phyloP scores from a whole-genome alignment of 2,888 invertebrate genomes.

The Agrochola circellaris region DNA sequence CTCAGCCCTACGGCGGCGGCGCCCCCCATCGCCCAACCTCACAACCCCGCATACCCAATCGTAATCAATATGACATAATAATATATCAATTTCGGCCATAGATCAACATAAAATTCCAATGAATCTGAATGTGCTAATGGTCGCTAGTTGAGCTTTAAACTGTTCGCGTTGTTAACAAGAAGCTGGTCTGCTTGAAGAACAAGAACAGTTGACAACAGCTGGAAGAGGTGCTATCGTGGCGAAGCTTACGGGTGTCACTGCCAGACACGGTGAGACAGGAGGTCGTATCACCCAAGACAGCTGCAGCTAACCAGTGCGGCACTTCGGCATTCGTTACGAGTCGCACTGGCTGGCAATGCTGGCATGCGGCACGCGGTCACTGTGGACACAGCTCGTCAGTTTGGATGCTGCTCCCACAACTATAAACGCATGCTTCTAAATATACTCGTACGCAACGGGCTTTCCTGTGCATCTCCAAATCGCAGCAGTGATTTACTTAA shows the following conservation, averaged over 20 bases:
- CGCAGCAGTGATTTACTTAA: neutral
- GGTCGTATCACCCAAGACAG: neutral
- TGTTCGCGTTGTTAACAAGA: neutral
- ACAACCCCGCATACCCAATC: conserved; percentile 1
- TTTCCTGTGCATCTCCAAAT: neutral
- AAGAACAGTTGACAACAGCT: neutral
- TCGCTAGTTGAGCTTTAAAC: neutral
- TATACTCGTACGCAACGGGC: too few species aligned
- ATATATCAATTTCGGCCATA: neutral
- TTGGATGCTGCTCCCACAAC: too few species aligned
- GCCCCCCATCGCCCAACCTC: conserved; percentile 22
- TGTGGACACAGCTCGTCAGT: too few species aligned
- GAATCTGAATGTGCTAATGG: neutral
- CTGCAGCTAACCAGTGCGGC: conserved; percentile 42
- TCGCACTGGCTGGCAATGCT: neutral
- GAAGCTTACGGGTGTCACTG: neutral
- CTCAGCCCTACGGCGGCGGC: conserved; percentile 32
- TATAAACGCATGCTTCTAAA: neutral
- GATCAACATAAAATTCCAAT: neutral
- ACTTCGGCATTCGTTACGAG: conserved; percentile 71
- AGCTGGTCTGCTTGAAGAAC: neutral
- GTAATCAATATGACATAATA: conserved; percentile 10
- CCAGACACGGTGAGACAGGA: neutral
- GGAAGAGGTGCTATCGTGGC: neutral
- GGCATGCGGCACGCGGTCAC: neutral